phyloP scores from a whole-genome alignment of 2,797 vertebrate genomes.

The Neomorphus geoffroyi region DNA sequence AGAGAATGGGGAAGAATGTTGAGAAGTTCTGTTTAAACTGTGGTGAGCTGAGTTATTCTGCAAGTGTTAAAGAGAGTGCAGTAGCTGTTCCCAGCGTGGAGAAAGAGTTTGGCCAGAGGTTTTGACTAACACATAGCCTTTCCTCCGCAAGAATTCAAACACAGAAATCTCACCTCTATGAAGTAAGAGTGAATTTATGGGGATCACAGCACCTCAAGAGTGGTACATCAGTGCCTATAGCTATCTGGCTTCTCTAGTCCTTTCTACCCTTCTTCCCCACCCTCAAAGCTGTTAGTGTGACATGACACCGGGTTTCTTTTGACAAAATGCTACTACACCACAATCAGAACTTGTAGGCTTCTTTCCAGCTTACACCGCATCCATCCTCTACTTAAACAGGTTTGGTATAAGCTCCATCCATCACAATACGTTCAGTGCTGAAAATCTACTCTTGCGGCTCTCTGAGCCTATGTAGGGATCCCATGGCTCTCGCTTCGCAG shows the following conservation, averaged over 20 bases:
- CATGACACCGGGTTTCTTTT: background rate
- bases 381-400: background rate
- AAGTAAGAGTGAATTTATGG: background rate
- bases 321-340: background rate
- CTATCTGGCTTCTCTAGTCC: background rate
- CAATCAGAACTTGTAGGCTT: background rate
- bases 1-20: background rate
- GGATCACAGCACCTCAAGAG: fast-evolving
- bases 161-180: background rate
- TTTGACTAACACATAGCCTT: background rate
- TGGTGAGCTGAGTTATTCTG: background rate
- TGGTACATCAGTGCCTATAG: fast-evolving
- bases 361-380: background rate
- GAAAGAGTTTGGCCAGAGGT: background rate
- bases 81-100: background rate
- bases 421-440: background rate
- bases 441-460: background rate
- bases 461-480: fast-evolving
- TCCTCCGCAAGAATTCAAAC: background rate
- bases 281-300: background rate
- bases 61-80: background rate
- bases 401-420: background rate
- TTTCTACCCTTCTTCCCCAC: background rate
- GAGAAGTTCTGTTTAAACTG: background rate
- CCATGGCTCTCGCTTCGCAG: background rate